Evolutionary conservation across 2,888 invertebrate genomes (phyloP).

Genomic region (Netelia fuscicornis): DNA sequence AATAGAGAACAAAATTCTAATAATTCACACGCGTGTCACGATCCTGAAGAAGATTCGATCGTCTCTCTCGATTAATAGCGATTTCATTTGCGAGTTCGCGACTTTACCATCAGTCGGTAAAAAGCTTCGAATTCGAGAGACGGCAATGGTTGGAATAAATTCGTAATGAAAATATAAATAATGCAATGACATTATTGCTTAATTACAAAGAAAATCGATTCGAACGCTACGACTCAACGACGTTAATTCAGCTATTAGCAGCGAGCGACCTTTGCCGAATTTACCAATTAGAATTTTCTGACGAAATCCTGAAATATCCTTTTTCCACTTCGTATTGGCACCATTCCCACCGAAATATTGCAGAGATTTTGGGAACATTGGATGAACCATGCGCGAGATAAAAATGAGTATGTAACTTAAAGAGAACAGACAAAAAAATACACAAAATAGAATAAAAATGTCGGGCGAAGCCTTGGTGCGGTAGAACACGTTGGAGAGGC

Average conservation of each 20-base stretch:
- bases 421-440: conserved; percentile 14
- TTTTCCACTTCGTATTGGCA: background rate
- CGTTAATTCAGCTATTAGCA: conserved; percentile 13
- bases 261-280: conserved; percentile 14
- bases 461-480: conserved; percentile 41
- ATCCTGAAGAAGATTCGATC: no score
- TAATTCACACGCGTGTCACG: no score
- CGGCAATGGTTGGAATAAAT: no score
- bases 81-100: no score
- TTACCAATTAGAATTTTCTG: conserved; percentile 29
- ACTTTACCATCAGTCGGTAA: no score
- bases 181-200: no score
- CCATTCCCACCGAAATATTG: conserved; percentile 2
- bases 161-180: no score
- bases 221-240: background rate
- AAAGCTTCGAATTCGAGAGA: no score
- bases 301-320: background rate
- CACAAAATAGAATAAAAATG: conserved; percentile 48
- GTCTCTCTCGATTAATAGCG: no score
- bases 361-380: conserved; percentile 10
- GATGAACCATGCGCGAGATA: background rate
- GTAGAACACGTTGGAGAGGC: conserved; percentile 52
- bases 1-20: no score
- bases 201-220: background rate
- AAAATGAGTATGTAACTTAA: background rate